Evolutionary conservation across 2,797 vertebrate genomes (phyloP).

Genomic region (Microcaecilia unicolor): DNA sequence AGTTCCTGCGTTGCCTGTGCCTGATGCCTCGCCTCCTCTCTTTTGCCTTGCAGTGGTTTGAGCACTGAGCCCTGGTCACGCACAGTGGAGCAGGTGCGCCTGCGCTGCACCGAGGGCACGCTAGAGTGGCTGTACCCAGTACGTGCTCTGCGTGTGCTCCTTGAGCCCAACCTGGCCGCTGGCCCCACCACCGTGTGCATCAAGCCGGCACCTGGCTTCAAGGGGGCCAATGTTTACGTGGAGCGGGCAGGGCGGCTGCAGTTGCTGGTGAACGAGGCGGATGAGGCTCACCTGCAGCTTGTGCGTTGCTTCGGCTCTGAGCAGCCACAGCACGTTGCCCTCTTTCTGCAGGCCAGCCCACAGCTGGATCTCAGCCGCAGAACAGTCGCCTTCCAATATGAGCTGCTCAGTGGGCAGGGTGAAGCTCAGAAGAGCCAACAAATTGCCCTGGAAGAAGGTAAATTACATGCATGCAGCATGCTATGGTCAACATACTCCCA

Average conservation of each 20-base stretch:
- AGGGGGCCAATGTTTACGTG: slow-evolving; percentile 54
- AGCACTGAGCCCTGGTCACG: slow-evolving; percentile 35
- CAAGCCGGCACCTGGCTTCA: slow-evolving; percentile 46
- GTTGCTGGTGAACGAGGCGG: slow-evolving; percentile 40
- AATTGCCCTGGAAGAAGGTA: slow-evolving; percentile 37
- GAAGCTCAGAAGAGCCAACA: slow-evolving; percentile 11
- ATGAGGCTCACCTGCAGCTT: slow-evolving; percentile 14
- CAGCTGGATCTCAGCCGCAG: slow-evolving; percentile 45
- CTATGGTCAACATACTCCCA: too few species aligned
- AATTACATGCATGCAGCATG: too few species aligned
- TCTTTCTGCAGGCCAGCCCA: slow-evolving; percentile 63
- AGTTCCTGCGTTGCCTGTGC: too few species aligned
- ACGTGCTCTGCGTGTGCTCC: slow-evolving; percentile 52
- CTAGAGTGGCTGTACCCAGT: slow-evolving; percentile 64
- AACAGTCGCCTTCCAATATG: slow-evolving; percentile 59
- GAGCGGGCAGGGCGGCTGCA: slow-evolving; percentile 51
- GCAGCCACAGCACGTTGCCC: slow-evolving; percentile 19
- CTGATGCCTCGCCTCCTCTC: too few species aligned
- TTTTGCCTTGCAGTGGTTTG: slow-evolving; percentile 40
- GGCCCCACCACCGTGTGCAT: slow-evolving; percentile 50
- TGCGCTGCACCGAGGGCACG: slow-evolving; percentile 60
- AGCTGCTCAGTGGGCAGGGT: slow-evolving; percentile 53
- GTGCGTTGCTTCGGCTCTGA: slow-evolving; percentile 57
- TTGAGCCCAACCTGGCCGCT: slow-evolving; percentile 58
- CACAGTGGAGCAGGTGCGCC: slow-evolving; percentile 60